Base-by-base conservation (phyloP, 1,140 invertebrate genomes). In the Drosophila repletoides region DNA sequence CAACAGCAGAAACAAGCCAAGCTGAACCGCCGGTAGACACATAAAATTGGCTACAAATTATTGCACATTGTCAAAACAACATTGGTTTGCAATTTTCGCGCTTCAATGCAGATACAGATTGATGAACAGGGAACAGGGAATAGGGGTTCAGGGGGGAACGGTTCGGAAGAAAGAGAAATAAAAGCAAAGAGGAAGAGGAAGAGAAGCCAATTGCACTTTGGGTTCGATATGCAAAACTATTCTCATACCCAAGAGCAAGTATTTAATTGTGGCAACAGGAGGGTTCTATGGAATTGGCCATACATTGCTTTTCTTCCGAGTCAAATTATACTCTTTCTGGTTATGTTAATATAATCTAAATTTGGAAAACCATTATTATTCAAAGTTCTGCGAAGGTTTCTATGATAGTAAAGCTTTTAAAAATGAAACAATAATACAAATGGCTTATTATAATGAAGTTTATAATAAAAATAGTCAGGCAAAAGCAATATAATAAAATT, bases 1-100 rank as follows among this genome's bases (percentile, higher is more conserved):
- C n/a, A n/a, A n/a, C n/a, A n/a, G n/a, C n/a, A n/a, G 60, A 81
- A 81, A 69, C 76, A 76, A 81, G 59, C 77, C 64, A 56, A 84
- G 65, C 79, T 53, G 64, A 84, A 74, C 80, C 66, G 46, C 65
- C 74, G 70, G 80, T 79, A 79, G 80, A 86, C 80, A 84, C 80
- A 86, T 86, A 79, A 84, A 84, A 84, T 86, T 84, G 80, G 60
- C 80, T 86, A 86, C 80, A 84, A 84, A 84, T 84, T 84, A 84
- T 84, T 84, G 80, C 79, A 84, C 74, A 84, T 84, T 84, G 80
- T 79, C 75, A 84, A 86, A 84, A 86, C 77, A 84, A 84, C 79
- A 84, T 84, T 84, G 79, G 80, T 84, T 84, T 84, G 79, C 79
- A 84, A 84, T 84, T 84, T 84, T 84, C 80, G 79, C 77, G 77